Evolutionary conservation across 2,113 vertebrate genomes (phyloP), one percentile per base, ranked within the genome.

Genomic region (Crotalus helleri): DNA sequence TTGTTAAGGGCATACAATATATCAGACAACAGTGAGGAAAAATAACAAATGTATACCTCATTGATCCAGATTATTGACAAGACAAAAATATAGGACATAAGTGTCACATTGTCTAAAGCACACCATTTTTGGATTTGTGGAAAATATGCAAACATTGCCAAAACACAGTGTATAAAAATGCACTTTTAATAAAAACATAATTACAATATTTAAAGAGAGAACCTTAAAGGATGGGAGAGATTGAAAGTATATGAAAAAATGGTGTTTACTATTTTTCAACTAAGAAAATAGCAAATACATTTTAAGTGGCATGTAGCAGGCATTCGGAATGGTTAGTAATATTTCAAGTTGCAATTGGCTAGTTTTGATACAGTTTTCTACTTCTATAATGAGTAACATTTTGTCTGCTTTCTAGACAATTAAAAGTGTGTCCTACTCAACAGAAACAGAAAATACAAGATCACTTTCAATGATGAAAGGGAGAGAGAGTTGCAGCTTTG

Each of bases 381-480:
- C 55, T 74, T 88, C 90, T 85, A 87, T 58, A 7, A 59, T 3
- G 33, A 89, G 92, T 94, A 74, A 94, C 44, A 4, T 29, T 29
- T 58, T 94, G 86, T 90, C 59, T 90, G 88, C 53, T 94, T 95
- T 93, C 17, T 23, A 94, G 94, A 51, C 17, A 3, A 61, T 93
- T 91, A 90, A 88, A 92, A 39, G 95, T 54, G 7, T 87, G 86
- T 51, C 74, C 58, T 94, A 92, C 59, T 94, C 85, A 89, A 90
- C 85, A 91, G 54, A 94, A 91, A 69, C 1, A 92, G 11, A 59
- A 24, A 93, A 39, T 59, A 44, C 15, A 95, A 90, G 88, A 94
- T 91, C 93, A 94, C 12, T 0, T 57, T 95, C 92, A 81, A 89
- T 91, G 92, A 95, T 85, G 29, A 94, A 95, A 96, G 94, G 51